Base-by-base conservation (phyloP, 2,888 invertebrate species). In the Cabera pusaria region DNA sequence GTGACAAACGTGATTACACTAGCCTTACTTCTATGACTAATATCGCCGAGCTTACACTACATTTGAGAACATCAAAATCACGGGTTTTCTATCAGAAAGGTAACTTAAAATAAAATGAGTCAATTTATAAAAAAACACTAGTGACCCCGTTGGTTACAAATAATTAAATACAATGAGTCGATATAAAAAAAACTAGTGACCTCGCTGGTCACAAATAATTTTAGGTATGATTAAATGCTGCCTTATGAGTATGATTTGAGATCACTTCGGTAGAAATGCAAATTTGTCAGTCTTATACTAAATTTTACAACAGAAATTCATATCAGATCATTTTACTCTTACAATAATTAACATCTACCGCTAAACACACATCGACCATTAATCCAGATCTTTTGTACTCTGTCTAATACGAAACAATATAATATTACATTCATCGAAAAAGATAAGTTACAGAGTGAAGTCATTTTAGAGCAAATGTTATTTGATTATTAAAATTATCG, bases 261-360 rank as follows among this genome's bases (percentile, higher is more conserved):
- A 64, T 65, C 65, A 56, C 37, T 50, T 31, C 16, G 6, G 23
- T 25, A 29, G 35, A 46, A 42, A 43, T 53, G 45, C 31, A 38
- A 36, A 48, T 38, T 42, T 32, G 38, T 64, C 53, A 65, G 64
- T 65, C 62, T 60, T 55, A 36, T 36, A 16, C 28, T 27, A 36
- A 26, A 27, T 27, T 42, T 45, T 42, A 28, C 18, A 45, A 46
- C 23, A 25, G 46, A 56, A 39, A 24, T 32, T 29, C 9, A 23
- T 21, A 25, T 28, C 28, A 25, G 9, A 21, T 21, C 9, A 12
- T 6, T 12, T 22, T 19, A 33, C 6, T 6, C 29, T 31, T 43
- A 34, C 14, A 41, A 23, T 19, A 21, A 44, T 29, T 40, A 32
- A n/a, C n/a, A 37, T 5, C 12, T 17, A 29, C 17, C 9, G 7